Evolutionary conservation across 2,113 vertebrate genomes (phyloP), one percentile per base, ranked within the genome.

Genomic region (Grantiella picta): DNA sequence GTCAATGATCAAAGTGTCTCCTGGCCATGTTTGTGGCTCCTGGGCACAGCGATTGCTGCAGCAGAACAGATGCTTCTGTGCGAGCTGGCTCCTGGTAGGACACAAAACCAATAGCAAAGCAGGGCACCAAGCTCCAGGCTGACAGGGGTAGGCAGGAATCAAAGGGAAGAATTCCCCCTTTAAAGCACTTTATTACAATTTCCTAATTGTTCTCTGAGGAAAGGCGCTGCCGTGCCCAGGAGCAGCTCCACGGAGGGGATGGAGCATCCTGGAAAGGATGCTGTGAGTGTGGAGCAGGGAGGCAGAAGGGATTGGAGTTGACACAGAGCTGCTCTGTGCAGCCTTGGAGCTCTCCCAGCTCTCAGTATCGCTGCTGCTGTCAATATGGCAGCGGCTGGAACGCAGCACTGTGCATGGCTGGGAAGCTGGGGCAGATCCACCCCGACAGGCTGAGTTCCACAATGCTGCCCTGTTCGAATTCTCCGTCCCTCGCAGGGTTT

Each of bases 281-380:
- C 66, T 36, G 76, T 9, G 42, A 54, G 79, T 0, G 24, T 9
- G 54, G 90, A 82, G 92, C 86, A 95, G 84, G 70, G 75, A 96
- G 68, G 78, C 86, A 93, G 82, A 95, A 96, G 66, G 86, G 91
- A 95, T 90, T 40, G 50, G 91, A 92, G 82, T 4, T 92, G 95
- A 96, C 91, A 92, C 71, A 54, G 93, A 91, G 89, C 89, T 82
- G 92, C 75, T 96, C 84, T 72, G 75, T 82, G 91, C 93, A 83
- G 92, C 92, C 91, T 82, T 86, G 90, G 95, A 94, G 78, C 33
- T 84, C 77, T 91, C 93, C 92, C 93, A 92, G 83, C 76, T 71
- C 27, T 38, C 90, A 44, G 94, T 84, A 53, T 91, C 38, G 2
- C 69, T 89, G 93, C 93, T 59, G 86, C 86, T 84, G 82, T 82